Base-by-base conservation (phyloP, 2,113 vertebrate species). In the Phaetusa simplex region DNA sequence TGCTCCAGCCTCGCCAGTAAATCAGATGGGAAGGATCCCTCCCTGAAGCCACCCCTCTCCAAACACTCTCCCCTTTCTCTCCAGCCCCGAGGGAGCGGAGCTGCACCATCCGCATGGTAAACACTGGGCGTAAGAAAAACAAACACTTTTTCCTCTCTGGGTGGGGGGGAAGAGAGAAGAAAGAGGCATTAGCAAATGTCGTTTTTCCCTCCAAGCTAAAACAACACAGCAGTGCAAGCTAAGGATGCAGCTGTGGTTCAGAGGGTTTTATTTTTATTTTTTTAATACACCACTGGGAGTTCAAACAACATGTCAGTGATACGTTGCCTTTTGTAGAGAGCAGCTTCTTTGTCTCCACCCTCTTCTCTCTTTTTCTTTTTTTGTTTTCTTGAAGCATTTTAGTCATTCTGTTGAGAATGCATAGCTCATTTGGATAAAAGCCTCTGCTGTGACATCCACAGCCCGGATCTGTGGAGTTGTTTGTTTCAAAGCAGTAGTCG, bases 351-450 rank as follows among this genome's bases (percentile, higher is more conserved):
- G 53, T 88, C 86, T 82, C 83, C 82, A 77, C 93, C 93, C 80
- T 67, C n/a, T 66, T 10, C 16, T 23, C 34, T 71, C 62, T 18
- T 8, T 13, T 42, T 30, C 12, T 45, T 26, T 53, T 50, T 52
- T 55, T 65, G 50, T 94, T 95, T 94, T 93, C 82, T 94, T 86
- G 91, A 97, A 95, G 91, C 66, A 47, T 96, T 96, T 94, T 94
- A 96, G 61, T 95, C 79, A 71, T 93, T 93, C 87, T 67, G 45
- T 94, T 19, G 71, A 61, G 86, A 91, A 77, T 9, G 38, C 69
- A 36, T 15, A 80, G 79, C 90, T 97, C 94, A 93, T 96, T 90
- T 95, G 96, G 97, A 97, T 97, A 95, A 97, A 97, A 97, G 97
- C 96, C 50, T 95, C 70, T 69, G 42, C 86, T 82, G 84, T 95